A percentile compares a stretch with the other conserved stretches of the same genome.
Conservation (phyloP, 1,140 invertebrate genomes). For the Maniola jurtina region DNA sequence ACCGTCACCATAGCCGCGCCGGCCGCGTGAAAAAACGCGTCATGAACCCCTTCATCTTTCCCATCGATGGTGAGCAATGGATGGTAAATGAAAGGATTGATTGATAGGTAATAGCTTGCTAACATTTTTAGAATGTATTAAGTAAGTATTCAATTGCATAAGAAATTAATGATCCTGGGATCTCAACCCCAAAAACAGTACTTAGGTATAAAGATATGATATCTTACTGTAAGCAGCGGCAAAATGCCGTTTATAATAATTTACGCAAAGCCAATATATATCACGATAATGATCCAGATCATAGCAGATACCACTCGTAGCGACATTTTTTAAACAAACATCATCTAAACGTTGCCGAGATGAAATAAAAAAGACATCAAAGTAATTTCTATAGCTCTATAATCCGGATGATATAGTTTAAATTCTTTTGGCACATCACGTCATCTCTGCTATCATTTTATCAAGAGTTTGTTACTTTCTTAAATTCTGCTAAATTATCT, state of each 20-base stretch:
- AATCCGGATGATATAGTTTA: constrained; percentile 17
- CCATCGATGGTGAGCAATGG: too few species aligned
- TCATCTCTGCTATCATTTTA: constrained; percentile 32
- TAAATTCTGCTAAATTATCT: constrained; percentile 14
- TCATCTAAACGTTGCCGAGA: constrained; percentile 5
- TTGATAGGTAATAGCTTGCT: too few species aligned
- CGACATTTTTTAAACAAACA: not conserved
- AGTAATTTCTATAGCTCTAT: constrained; percentile 11
- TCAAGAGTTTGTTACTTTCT: constrained; percentile 28
- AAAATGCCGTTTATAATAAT: not conserved
- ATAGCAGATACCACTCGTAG: not conserved
- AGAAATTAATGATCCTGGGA: too few species aligned
- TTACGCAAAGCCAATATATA: constrained; percentile 3
- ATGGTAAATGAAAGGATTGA: too few species aligned
- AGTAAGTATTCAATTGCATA: too few species aligned
- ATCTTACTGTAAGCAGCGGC: not conserved
- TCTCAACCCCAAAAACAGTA: too few species aligned
- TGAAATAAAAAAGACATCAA: constrained; percentile 19
- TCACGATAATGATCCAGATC: not conserved
- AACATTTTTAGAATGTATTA: too few species aligned
- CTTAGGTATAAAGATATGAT: not conserved
- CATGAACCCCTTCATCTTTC: too few species aligned
- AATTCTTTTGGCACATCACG: constrained; percentile 16
- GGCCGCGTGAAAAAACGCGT: too few species aligned
- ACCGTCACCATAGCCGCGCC: too few species aligned